These are phyloP conservation scores for Anabas testudineus DNA, from an alignment of 2,797 vertebrate species.

Conservation along the genomic window DNA sequence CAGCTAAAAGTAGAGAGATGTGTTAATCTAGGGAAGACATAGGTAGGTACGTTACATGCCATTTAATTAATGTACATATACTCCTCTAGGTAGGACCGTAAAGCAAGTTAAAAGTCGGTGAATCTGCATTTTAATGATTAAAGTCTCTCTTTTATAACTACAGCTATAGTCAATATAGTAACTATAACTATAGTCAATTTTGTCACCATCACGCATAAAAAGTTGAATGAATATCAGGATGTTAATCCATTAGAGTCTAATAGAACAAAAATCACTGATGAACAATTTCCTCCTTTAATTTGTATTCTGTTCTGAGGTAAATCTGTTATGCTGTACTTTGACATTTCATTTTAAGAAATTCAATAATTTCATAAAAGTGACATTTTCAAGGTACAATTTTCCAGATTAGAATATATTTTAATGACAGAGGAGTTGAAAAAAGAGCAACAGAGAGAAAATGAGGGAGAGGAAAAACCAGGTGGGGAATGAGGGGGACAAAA, in stretches of 20 bases:
- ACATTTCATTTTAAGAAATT: conserved; percentile 29
- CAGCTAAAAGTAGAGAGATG: too few species aligned
- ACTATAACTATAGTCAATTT: background rate
- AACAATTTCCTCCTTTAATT: conserved; percentile 8
- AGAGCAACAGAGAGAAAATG: background rate
- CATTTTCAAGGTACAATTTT: conserved; percentile 26
- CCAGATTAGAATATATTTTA: conserved; percentile 16
- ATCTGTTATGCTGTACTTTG: conserved; percentile 16
- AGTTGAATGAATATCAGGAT: conserved; percentile 12
- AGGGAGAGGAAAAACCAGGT: conserved; percentile 1
- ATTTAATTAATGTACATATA: too few species aligned
- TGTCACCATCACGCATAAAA: background rate
- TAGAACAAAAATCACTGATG: background rate
- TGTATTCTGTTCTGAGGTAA: conserved; percentile 7
- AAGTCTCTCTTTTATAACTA: background rate
- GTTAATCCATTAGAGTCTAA: background rate
- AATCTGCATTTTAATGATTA: too few species aligned
- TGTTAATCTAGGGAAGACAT: too few species aligned
- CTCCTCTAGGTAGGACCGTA: too few species aligned
- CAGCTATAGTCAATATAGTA: too few species aligned
- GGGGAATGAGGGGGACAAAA: conserved; percentile 4
- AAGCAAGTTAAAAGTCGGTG: too few species aligned
- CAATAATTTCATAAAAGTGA: conserved; percentile 21
- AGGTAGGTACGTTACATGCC: too few species aligned
- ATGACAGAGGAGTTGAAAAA: background rate